Evolutionary conservation across 2,888 invertebrate species (phyloP).

Genomic region (Ennomos fuscantarius): DNA sequence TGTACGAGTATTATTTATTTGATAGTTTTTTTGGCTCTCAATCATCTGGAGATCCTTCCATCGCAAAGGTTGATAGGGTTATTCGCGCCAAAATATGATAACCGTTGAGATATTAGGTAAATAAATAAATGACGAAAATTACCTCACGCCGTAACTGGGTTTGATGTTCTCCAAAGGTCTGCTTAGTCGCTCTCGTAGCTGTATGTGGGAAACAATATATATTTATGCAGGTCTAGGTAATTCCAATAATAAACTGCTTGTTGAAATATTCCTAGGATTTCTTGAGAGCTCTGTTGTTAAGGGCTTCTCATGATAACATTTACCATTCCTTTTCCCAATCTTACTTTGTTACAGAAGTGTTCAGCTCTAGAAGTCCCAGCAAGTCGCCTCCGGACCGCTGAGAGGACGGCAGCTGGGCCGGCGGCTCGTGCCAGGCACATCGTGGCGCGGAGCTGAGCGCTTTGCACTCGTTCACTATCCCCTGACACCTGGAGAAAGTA

Average conservation of each 20-base stretch:
- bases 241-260: too few relatives aligned
- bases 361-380: conserved; percentile 84
- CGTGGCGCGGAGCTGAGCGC: conserved; percentile 74
- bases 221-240: too few relatives aligned
- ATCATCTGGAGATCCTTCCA: too few relatives aligned
- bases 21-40: too few relatives aligned
- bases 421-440: conserved; percentile 90
- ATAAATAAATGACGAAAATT: conserved; percentile 22
- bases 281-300: too few relatives aligned
- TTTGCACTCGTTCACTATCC: conserved; percentile 64
- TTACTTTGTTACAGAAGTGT: conserved; percentile 78
- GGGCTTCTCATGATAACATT: too few relatives aligned
- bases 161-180: conserved; percentile 71
- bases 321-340: too few relatives aligned
- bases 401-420: conserved; percentile 88
- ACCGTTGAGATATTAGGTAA: neutral
- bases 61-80: too few relatives aligned
- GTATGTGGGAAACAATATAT: conserved; percentile 37
- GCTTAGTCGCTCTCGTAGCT: conserved; percentile 73
- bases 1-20: too few relatives aligned
- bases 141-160: conserved; percentile 64
- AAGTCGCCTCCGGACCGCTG: conserved; percentile 85
- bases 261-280: too few relatives aligned
- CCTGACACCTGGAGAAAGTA: conserved; percentile 57
- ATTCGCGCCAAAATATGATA: too few relatives aligned